phyloP scores from a whole-genome alignment of 2,113 vertebrate species.

The Caloenas nicobarica region DNA sequence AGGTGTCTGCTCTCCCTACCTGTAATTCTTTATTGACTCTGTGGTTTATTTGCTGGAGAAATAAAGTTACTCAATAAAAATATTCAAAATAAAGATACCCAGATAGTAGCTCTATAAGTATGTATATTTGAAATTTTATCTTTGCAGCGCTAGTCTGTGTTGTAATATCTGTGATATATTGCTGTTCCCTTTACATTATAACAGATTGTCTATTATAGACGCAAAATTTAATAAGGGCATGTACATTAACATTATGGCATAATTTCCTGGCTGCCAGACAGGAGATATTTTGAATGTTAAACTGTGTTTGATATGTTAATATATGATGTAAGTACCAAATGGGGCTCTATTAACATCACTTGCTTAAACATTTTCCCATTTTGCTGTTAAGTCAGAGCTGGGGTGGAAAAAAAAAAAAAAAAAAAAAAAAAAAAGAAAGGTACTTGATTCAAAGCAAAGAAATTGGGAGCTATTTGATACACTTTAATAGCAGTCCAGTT shows the following conservation, averaged over 20 bases:
- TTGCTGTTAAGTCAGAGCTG: neutral
- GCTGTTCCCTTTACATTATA: constrained; percentile 13
- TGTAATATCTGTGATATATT: constrained; percentile 27
- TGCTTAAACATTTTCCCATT: constrained; percentile 37
- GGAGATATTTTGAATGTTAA: constrained; percentile 58
- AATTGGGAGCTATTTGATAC: neutral
- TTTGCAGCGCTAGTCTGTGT: neutral
- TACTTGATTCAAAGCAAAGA: neutral
- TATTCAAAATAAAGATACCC: neutral
- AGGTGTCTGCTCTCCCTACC: neutral
- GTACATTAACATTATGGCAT: constrained; percentile 56
- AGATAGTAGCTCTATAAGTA: neutral
- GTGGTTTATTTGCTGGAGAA: neutral
- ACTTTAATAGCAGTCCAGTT: neutral
- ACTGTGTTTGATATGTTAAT: constrained; percentile 57
- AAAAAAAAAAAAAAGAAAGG: neutral
- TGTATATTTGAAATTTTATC: constrained; percentile 12
- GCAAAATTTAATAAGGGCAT: constrained; percentile 60
- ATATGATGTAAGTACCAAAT: constrained; percentile 38
- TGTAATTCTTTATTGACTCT: neutral
- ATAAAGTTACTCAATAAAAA: neutral
- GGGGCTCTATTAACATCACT: constrained; percentile 46
- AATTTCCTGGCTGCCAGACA: constrained; percentile 54
- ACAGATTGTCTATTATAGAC: constrained; percentile 33
- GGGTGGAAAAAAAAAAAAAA: neutral